Conservation (phyloP, 2,797 vertebrate species). For the Gallinago nigripennis region DNA sequence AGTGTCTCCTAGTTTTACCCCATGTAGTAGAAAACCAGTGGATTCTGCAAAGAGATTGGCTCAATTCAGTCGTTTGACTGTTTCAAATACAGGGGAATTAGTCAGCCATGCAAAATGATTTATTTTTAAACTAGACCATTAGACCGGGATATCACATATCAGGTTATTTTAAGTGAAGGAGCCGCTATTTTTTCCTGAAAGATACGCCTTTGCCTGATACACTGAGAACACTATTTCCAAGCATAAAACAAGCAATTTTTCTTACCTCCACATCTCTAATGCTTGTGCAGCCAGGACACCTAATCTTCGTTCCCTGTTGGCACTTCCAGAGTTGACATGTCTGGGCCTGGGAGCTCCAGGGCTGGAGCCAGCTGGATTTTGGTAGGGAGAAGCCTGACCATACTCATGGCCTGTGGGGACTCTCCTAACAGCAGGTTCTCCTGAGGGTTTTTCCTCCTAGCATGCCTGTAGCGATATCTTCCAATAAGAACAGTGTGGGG, state of each 20-base stretch:
- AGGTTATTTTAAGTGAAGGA: neutral
- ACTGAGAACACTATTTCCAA: neutral
- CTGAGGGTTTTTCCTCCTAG: neutral
- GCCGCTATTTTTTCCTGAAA: neutral
- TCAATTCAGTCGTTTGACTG: neutral
- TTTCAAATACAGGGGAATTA: neutral
- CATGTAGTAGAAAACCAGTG: neutral
- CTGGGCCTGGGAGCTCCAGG: neutral
- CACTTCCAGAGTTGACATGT: rapidly evolving
- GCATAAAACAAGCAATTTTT: neutral
- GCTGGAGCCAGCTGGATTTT: neutral
- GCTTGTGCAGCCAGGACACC: no score
- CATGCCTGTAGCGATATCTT: neutral
- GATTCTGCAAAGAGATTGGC: neutral
- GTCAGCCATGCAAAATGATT: neutral
- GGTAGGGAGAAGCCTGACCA: neutral
- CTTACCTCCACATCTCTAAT: neutral
- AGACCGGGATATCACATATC: neutral
- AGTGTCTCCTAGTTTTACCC: neutral
- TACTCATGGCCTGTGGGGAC: neutral
- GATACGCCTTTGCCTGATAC: neutral
- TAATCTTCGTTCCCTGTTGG: rapidly evolving
- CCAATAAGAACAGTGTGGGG: neutral
- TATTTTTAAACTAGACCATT: neutral
- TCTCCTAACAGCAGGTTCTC: neutral